Base-by-base conservation (phyloP, 2,888 invertebrate species). In the Nematopogon swammerdamellus region DNA sequence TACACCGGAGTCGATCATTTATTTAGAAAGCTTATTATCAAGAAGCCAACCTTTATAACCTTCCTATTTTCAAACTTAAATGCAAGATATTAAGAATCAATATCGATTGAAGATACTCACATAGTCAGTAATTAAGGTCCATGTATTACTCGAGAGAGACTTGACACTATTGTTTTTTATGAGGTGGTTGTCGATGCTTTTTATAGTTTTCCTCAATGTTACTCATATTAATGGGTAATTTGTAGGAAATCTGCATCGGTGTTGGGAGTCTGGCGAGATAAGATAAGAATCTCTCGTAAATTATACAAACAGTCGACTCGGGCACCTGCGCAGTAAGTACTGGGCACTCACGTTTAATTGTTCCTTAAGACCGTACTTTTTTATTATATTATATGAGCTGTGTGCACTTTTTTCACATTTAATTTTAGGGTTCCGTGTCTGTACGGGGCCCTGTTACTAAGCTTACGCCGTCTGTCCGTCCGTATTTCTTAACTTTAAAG, bases 21-120 rank as follows among this genome's bases (percentile, higher is more conserved):
- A 69, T 75, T 74, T 74, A 73, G 72, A 72, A 71, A 73, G 70
- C 73, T 72, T 70, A 68, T 70, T 68, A 70, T 48, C 49, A 45
- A 45, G 18, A 49, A 20, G 44, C 18, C 19, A 36, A 14, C 36
- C 36, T 36, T 36, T 14, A 3, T 14, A 3, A 36, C 11, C 8
- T 3, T 3, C 3, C 8, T 14, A 36, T 14, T 14, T 3, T 14
- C 36, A 14, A 36, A 3, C 36, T 14, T 36, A 36, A 14, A 36
- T 36, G 11, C 11, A 14, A 4, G 14, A 8, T 3, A 3, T 36
- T 36, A 36, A 36, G 36, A 36, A 3, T 36, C 36, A 36, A 3
- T 14, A 3, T 14, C 11, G n/a, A 8, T 8, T 36, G 36, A 14
- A 8, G 4, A 3, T 14, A 36, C 11, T 14, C 11, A 10, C 3